These are phyloP conservation scores for Diarsia rubi DNA, from an alignment of 2,888 invertebrate genomes.

Conservation along the genomic window DNA sequence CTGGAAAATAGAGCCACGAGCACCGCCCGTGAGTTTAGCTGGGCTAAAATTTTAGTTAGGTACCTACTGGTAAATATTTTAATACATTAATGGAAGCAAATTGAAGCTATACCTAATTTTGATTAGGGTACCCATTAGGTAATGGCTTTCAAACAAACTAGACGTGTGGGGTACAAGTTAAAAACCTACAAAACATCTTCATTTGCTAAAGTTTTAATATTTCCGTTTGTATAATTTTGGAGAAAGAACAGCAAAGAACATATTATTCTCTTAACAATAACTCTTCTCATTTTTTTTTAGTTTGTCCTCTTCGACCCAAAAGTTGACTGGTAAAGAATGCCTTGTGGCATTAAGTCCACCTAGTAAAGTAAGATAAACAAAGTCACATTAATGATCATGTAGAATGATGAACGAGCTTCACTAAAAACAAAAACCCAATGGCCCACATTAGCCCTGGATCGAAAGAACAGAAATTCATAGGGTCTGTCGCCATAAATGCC, in stretches of 20 bases:
- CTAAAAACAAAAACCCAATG: no score
- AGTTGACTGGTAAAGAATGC: no score
- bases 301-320: no score
- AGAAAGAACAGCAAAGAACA: background rate
- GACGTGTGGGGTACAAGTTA: background rate
- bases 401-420: background rate
- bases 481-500: background rate
- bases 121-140: background rate
- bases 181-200: background rate
- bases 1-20: constrained; percentile 31
- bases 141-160: background rate
- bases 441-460: no score
- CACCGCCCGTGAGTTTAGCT: constrained; percentile 7
- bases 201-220: background rate
- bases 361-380: no score
- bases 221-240: background rate
- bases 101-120: background rate
- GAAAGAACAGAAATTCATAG: no score
- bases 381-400: background rate
- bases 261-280: background rate
- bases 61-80: background rate
- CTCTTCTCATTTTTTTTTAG: background rate
- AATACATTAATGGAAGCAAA: background rate
- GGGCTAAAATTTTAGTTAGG: constrained; percentile 13
- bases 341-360: no score